Base-by-base conservation (phyloP, 2,113 vertebrate species). In the Catharus fuscescens region DNA sequence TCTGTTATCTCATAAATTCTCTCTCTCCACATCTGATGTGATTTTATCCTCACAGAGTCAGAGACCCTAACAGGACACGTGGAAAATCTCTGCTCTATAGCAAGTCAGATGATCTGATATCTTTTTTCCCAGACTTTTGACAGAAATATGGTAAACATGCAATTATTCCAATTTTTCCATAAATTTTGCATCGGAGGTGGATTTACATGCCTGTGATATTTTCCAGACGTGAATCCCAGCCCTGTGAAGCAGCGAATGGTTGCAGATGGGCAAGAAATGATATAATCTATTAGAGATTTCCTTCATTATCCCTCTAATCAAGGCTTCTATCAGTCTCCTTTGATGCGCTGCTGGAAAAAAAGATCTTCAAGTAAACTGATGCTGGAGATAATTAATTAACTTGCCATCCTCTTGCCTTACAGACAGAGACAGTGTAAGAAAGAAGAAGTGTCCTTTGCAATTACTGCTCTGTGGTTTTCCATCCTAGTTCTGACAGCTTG, bases 351-450 rank as follows among this genome's bases (percentile, higher is more conserved):
- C 95, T 95, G 88, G 94, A 88, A 87, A 95, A 90, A 96, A 81
- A 94, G 88, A 97, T 96, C 95, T 96, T 97, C 93, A 96, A 97
- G 94, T 97, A 97, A 97, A 97, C 96, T 94, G 96, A 95, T 97
- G 96, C 84, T 90, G 90, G 92, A 97, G 97, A 96, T 97, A 97
- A 97, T 97, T 97, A 97, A 97, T 97, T 97, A 97, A 97, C 97
- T 97, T 96, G 76, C 95, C 84, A 92, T 95, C 95, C 93, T 96
- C 84, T 90, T 92, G 64, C 81, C 88, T 97, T 93, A 90, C 79
- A 95, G 90, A 88, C 77, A 90, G 94, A 94, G 95, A 93, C 90
- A 80, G 94, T 28, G 12, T 38, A 79, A 94, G 94, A 84, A 95
- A 92, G 95, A 87, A 88, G 88, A 93, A 88, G 93, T 97, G 96